phyloP scores from a whole-genome alignment of 2,888 invertebrate species.

The Scrobipalpa costella region DNA sequence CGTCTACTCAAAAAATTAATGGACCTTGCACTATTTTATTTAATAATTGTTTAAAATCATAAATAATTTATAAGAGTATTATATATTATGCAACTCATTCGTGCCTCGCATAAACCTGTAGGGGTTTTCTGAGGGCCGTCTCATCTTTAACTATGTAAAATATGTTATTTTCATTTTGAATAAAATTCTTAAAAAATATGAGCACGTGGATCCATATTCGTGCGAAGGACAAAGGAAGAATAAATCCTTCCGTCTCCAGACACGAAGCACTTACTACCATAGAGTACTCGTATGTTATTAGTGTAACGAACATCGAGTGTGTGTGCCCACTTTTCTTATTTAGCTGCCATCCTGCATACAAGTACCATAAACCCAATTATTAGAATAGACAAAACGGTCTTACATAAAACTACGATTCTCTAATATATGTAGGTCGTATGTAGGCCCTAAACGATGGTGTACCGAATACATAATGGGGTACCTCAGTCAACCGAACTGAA shows the following conservation, averaged over 20 bases:
- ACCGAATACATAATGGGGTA: no score
- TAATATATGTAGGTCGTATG: neutral
- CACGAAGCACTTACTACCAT: neutral
- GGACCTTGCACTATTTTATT: no score
- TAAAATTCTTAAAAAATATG: no score
- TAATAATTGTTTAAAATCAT: no score
- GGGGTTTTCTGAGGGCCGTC: no score
- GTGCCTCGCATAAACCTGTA: no score
- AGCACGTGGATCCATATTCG: neutral
- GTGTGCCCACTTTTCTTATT: slow-evolving; percentile 53
- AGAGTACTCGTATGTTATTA: slow-evolving; percentile 31
- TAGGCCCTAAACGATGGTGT: no score
- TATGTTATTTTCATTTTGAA: no score
- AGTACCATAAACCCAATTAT: slow-evolving; percentile 47
- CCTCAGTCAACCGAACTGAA: no score
- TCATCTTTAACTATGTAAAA: no score
- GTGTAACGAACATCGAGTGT: slow-evolving; percentile 44
- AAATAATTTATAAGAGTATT: no score
- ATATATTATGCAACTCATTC: no score
- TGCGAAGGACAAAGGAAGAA: slow-evolving; percentile 10
- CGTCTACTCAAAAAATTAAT: neutral
- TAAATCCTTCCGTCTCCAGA: neutral
- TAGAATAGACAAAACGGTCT: slow-evolving; percentile 1
- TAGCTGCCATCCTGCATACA: slow-evolving; percentile 50
- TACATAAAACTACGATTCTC: neutral